Conservation (phyloP, 2,113 vertebrate species). For the Anhinga anhinga region DNA sequence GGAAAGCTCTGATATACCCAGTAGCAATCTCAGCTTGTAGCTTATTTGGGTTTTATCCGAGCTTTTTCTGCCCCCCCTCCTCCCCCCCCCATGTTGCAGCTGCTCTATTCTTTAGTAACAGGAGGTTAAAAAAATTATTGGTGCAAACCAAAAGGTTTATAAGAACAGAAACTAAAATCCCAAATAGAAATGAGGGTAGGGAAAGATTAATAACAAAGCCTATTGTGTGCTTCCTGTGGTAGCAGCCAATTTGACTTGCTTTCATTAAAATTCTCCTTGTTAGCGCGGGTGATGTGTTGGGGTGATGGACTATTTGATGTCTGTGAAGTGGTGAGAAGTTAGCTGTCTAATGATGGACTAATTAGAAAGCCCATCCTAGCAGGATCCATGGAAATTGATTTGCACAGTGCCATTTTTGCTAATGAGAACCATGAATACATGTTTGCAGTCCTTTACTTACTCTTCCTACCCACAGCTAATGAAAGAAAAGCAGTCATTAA, state of each 20-base stretch:
- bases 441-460: conserved; percentile 44
- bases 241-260: conserved; percentile 29
- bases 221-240: conserved; percentile 43
- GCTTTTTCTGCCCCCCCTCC: neutral
- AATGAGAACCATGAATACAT: conserved; percentile 46
- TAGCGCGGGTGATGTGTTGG: neutral
- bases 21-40: conserved; percentile 36
- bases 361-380: conserved; percentile 62
- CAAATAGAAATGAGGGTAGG: neutral
- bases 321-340: conserved; percentile 44
- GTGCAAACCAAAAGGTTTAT: conserved; percentile 35
- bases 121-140: neutral
- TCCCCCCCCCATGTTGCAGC: neutral
- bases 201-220: conserved; percentile 41
- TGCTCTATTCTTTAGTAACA: conserved; percentile 7
- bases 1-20: conserved; percentile 47
- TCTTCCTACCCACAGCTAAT: conserved; percentile 31
- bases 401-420: conserved; percentile 62
- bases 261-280: conserved; percentile 72
- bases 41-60: neutral
- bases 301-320: conserved; percentile 42
- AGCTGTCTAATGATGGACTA: conserved; percentile 61
- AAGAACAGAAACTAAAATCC: conserved; percentile 21
- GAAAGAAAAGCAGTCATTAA: conserved; percentile 12
- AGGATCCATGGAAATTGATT: conserved; percentile 69